Percentiles rank a stretch among this genome's conserved stretches.
Evolutionary conservation across 2,888 invertebrate species (phyloP).

Genomic region (Xanthostigma xanthostigma): DNA sequence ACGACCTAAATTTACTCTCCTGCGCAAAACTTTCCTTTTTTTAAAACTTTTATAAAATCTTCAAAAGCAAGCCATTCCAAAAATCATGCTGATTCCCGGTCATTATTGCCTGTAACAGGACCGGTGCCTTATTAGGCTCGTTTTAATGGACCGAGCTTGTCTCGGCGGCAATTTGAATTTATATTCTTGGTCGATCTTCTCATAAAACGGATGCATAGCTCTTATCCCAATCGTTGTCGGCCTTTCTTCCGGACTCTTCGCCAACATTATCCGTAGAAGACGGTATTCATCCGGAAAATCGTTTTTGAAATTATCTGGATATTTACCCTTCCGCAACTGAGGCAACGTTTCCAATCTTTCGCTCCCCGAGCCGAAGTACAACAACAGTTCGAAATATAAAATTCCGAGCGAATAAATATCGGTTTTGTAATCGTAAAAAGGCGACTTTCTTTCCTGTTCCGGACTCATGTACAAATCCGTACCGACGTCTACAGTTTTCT

Average conservation of each 20-base stretch:
- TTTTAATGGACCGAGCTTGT: too few species aligned
- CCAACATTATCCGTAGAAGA: constrained; percentile 63
- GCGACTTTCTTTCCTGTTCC: constrained; percentile 60
- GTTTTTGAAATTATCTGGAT: constrained; percentile 50
- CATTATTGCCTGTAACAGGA: too few species aligned
- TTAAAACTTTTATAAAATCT: too few species aligned
- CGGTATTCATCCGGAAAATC: constrained; percentile 56
- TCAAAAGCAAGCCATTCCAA: too few species aligned
- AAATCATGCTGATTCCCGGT: too few species aligned
- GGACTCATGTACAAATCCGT: constrained; percentile 98
- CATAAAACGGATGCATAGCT: constrained; percentile 12
- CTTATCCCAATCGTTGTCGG: constrained; percentile 62
- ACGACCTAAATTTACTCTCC: too few species aligned
- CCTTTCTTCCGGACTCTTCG: constrained; percentile 50
- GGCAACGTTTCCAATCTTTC: constrained; percentile 62
- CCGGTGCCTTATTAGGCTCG: too few species aligned
- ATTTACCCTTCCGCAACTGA: constrained; percentile 46
- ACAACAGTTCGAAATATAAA: constrained; percentile 83
- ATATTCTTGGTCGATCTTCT: too few species aligned
- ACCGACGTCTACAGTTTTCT: constrained; percentile 32
- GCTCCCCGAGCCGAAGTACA: constrained; percentile 81
- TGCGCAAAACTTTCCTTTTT: too few species aligned
- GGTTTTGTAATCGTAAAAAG: constrained; percentile 75
- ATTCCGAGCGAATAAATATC: constrained; percentile 91
- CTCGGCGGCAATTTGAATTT: too few species aligned